phyloP scores from a whole-genome alignment of 2,888 invertebrate genomes.

The Mimas tiliae region DNA sequence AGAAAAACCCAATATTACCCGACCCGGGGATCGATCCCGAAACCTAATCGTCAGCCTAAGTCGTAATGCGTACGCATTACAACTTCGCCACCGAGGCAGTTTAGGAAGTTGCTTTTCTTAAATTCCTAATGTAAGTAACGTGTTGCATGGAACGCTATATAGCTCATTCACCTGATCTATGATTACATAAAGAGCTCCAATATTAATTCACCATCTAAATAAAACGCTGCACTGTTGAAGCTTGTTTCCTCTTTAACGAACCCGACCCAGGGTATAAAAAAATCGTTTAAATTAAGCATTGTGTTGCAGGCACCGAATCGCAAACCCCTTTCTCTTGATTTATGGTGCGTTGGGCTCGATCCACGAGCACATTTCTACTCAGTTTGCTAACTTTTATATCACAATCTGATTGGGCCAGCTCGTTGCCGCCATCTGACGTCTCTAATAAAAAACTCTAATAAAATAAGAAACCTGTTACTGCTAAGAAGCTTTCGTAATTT shows the following conservation, averaged over 20 bases:
- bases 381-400: conserved; percentile 39
- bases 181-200: background rate
- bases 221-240: background rate
- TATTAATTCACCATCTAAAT: background rate
- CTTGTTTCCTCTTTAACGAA: background rate
- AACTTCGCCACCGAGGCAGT: too few relatives aligned
- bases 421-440: conserved; percentile 47
- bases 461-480: background rate
- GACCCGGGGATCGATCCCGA: too few relatives aligned
- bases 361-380: conserved; percentile 35
- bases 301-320: conserved; percentile 40
- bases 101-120: too few relatives aligned
- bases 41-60: too few relatives aligned
- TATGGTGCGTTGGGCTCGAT: conserved; percentile 46
- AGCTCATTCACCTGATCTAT: too few relatives aligned
- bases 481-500: background rate
- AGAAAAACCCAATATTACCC: too few relatives aligned
- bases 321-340: conserved; percentile 49
- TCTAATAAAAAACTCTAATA: conserved; percentile 28
- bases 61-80: too few relatives aligned
- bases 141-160: too few relatives aligned
- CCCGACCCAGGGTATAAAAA: background rate
- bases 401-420: conserved; percentile 40
- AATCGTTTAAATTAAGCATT: conserved; percentile 46
- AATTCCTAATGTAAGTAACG: too few relatives aligned